Conservation (phyloP, 2,888 invertebrate genomes). For the Melangyna quadrimaculata region DNA sequence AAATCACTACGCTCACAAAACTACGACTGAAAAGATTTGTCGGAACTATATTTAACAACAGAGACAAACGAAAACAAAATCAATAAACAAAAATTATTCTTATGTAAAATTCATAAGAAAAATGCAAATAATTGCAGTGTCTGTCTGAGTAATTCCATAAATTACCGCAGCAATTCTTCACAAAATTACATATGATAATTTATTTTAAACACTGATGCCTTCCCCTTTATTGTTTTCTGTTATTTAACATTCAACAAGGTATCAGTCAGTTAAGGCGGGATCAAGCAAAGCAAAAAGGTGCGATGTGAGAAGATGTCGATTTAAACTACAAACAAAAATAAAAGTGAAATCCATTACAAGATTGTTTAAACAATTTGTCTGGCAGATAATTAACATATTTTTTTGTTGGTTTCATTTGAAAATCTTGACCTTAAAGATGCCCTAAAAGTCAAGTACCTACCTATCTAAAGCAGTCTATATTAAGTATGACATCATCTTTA, state of each 20-base stretch:
- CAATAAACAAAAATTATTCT: neutral
- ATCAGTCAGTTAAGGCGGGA: neutral
- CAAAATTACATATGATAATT: slow-evolving; percentile 48
- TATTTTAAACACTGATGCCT: slow-evolving; percentile 39
- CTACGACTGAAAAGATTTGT: neutral
- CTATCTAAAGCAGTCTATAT: neutral
- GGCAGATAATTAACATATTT: neutral
- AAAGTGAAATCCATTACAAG: slow-evolving; percentile 7
- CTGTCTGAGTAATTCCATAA: slow-evolving; percentile 51
- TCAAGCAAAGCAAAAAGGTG: neutral
- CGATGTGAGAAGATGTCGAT: neutral
- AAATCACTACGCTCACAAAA: too few species aligned
- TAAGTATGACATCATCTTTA: neutral
- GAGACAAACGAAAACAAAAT: neutral
- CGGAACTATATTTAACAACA: neutral
- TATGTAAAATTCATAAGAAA: slow-evolving; percentile 39
- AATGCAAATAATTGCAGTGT: slow-evolving; percentile 33
- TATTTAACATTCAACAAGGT: neutral
- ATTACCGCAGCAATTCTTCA: slow-evolving; percentile 45
- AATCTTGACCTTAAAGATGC: slow-evolving; percentile 17
- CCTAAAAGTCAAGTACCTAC: neutral
- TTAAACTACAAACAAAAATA: neutral
- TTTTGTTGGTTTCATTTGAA: neutral
- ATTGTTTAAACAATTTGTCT: slow-evolving; percentile 22
- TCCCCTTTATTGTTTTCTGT: slow-evolving; percentile 1